A percentile compares a stretch with the other conserved stretches of the same genome.
phyloP scores from a whole-genome alignment of 2,797 vertebrate species.

The Sebastolobus altivelis region DNA sequence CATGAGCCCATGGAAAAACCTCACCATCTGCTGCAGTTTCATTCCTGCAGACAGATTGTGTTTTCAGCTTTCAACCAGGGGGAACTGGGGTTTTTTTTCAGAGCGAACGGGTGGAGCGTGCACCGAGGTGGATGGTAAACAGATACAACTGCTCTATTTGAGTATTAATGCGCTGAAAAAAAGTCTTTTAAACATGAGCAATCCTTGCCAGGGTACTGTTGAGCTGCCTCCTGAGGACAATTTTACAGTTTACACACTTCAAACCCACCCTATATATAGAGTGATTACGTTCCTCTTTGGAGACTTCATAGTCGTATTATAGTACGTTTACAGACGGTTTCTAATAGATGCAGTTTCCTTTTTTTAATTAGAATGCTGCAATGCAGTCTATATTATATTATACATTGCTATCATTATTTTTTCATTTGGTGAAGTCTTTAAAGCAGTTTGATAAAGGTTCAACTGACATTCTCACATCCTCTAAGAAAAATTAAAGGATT shows the following conservation, averaged over 20 bases:
- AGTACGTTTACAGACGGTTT: constrained; percentile 4
- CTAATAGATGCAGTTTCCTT: background rate
- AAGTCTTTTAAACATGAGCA: constrained; percentile 42
- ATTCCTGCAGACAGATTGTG: constrained; percentile 83
- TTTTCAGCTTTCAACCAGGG: constrained; percentile 78
- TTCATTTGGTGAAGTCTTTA: background rate
- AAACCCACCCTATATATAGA: constrained; percentile 10
- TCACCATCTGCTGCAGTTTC: constrained; percentile 85
- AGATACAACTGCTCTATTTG: constrained; percentile 56
- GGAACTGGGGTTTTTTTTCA: constrained; percentile 57
- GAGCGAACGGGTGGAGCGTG: constrained; percentile 54
- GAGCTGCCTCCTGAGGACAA: constrained; percentile 29
- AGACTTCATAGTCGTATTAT: constrained; percentile 27
- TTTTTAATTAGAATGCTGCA: background rate
- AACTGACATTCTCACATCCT: background rate
- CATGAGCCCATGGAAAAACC: constrained; percentile 83
- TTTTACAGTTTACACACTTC: constrained; percentile 39
- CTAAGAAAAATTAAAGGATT: background rate
- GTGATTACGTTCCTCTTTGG: constrained; percentile 9
- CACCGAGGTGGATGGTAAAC: constrained; percentile 66
- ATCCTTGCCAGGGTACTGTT: constrained; percentile 1
- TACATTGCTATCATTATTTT: background rate
- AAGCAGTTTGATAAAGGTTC: constrained; percentile 2
- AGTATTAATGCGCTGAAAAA: constrained; percentile 40
- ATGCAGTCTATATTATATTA: constrained; percentile 3